Base-by-base conservation (phyloP, 2,888 invertebrate genomes). In the Ophonus ardosiacus region DNA sequence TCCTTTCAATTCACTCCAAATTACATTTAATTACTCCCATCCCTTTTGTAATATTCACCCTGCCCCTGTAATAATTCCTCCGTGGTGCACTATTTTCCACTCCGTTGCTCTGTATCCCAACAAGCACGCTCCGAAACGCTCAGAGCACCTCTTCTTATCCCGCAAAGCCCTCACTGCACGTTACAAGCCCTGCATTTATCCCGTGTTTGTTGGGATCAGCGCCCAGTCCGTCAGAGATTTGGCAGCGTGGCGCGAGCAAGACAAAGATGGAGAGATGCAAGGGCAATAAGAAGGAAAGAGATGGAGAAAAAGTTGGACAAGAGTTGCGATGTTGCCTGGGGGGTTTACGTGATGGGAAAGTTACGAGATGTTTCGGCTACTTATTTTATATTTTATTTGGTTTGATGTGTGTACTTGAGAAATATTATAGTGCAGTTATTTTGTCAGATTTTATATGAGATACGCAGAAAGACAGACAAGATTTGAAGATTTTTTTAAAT, bases 131-230 rank as follows among this genome's bases (percentile, higher is more conserved):
- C 18, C 18, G 18, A 21, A 63, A 59, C 18, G 18, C 18, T 59
- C 59, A 0, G 7, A 8, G 17, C 24, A 21, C 24, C 21, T 24
- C 21, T 15, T 18, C 59, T 17, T 24, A 63, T 63, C 24, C 68
- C 38, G 68, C 13, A 68, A 68, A 68, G 63, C 63, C 24, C 63
- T 10, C 13, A 18, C 59, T 59, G 59, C 18, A 59, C 59, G 59
- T 59, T 63, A 63, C 71, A 71, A 71, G 43, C 74, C 51, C 51
- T 74, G 74, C 43, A 74, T 74, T 74, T 74, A 68, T 68, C 68
- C 68, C 68, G 68, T 68, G 68, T 68, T 68, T 68, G 68, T 68
- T 38, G 38, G 68, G 68, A 68, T 68, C 68, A 68, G 68, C 38
- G 31, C 21, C 18, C n/a, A 63, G 63, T 63, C 63, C 63, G 63